Conservation (phyloP, 2,113 vertebrate species). For the Coreoperca whiteheadi region DNA sequence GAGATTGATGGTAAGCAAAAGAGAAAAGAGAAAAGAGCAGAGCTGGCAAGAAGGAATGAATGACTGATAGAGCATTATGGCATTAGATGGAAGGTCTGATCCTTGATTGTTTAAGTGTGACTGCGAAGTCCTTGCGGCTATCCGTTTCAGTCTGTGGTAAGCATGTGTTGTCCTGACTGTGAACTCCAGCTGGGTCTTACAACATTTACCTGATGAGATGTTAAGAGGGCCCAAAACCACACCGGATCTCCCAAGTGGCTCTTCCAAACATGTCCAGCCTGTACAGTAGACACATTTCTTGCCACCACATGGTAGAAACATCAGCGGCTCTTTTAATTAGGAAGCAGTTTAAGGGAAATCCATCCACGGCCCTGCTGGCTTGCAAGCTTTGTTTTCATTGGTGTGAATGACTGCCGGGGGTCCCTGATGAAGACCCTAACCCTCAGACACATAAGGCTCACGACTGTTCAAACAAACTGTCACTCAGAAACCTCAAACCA, state of each 20-base stretch:
- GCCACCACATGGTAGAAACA: constrained; percentile 63
- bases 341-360: constrained; percentile 56
- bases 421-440: constrained; percentile 34
- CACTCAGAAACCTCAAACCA: constrained; percentile 41
- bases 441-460: constrained; percentile 25
- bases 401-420: constrained; percentile 54
- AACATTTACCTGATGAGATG: constrained; percentile 62
- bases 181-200: constrained; percentile 52
- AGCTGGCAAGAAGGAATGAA: constrained; percentile 10
- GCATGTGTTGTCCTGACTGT: constrained; percentile 45
- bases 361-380: constrained; percentile 28
- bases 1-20: constrained; percentile 25
- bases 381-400: constrained; percentile 58
- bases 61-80: constrained; percentile 28
- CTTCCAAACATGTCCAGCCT: constrained; percentile 22
- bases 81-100: constrained; percentile 25
- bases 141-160: constrained; percentile 19
- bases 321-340: constrained; percentile 76
- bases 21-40: constrained; percentile 8
- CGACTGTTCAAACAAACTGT: constrained; percentile 56
- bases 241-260: constrained; percentile 45
- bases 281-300: constrained; percentile 33
- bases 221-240: constrained; percentile 44
- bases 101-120: constrained; percentile 36
- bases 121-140: constrained; percentile 11